Percentiles rank a stretch among this genome's conserved stretches.
phyloP scores from a whole-genome alignment of 2,888 invertebrate species.

The Morinoia aosen region DNA sequence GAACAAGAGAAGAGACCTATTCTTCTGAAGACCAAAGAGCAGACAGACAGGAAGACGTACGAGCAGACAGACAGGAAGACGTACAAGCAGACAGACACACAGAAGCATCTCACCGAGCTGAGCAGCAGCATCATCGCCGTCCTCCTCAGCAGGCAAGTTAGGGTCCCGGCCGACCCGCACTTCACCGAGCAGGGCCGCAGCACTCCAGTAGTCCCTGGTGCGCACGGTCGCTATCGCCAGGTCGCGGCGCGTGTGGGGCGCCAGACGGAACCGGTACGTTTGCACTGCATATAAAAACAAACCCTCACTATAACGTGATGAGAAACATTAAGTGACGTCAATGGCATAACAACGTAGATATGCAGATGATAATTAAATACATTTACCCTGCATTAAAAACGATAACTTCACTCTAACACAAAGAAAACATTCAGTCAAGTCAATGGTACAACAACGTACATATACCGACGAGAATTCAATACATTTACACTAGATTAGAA shows the following conservation, averaged over 20 bases:
- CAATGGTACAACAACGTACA: too few species aligned
- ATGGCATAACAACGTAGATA: too few species aligned
- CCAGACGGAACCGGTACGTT: conserved; percentile 77
- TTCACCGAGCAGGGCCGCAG: conserved; percentile 60
- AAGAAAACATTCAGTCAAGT: too few species aligned
- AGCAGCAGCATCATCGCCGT: background rate
- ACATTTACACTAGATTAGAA: too few species aligned
- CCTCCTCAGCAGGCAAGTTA: background rate
- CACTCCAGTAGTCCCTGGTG: conserved; percentile 75
- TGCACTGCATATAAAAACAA: conserved; percentile 69
- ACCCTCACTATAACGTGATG: background rate
- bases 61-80: too few species aligned
- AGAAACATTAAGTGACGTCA: background rate
- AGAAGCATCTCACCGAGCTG: background rate
- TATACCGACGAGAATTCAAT: too few species aligned
- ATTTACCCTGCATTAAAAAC: too few species aligned
- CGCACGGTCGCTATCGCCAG: conserved; percentile 76
- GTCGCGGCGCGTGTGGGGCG: conserved; percentile 75
- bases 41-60: too few species aligned
- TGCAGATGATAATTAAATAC: too few species aligned
- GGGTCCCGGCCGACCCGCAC: conserved; percentile 21
- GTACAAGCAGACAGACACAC: background rate
- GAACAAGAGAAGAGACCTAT: too few species aligned
- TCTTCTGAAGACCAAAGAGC: too few species aligned
- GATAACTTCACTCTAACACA: too few species aligned